Conservation (phyloP, 2,797 vertebrate species). For the Sphenodon punctatus region DNA sequence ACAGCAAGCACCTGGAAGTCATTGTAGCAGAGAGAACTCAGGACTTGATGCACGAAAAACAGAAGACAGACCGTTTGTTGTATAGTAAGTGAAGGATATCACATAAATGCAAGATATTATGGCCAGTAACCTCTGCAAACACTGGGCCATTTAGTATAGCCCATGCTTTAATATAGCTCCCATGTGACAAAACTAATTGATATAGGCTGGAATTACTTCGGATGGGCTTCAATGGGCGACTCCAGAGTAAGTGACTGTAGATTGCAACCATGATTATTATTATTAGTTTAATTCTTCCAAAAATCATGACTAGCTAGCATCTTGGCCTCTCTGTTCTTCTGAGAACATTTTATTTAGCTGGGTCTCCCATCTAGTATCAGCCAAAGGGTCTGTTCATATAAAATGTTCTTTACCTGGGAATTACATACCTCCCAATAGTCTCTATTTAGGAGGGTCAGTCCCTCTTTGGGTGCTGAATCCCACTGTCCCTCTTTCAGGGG, state of each 20-base stretch:
- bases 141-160: not conserved
- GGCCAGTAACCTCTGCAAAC: too few relatives aligned
- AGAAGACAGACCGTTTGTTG: conserved; percentile 85
- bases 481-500: too few relatives aligned
- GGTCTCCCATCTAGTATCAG: not conserved
- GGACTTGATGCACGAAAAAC: conserved; percentile 87
- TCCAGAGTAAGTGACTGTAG: too few relatives aligned
- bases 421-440: too few relatives aligned
- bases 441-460: too few relatives aligned
- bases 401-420: too few relatives aligned
- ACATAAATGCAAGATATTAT: not conserved
- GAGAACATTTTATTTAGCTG: not conserved
- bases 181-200: not conserved
- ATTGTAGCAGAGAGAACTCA: conserved; percentile 86
- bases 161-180: not conserved
- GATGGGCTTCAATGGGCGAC: too few relatives aligned
- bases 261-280: too few relatives aligned
- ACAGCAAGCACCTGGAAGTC: conserved; percentile 89
- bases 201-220: too few relatives aligned
- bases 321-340: not conserved
- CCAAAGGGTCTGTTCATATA: too few relatives aligned
- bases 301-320: not conserved
- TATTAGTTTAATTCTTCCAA: not conserved
- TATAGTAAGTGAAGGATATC: conserved; percentile 78
- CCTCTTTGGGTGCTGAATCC: too few relatives aligned